Conservation (phyloP, 1,140 invertebrate genomes). For the Papilio xuthus region DNA sequence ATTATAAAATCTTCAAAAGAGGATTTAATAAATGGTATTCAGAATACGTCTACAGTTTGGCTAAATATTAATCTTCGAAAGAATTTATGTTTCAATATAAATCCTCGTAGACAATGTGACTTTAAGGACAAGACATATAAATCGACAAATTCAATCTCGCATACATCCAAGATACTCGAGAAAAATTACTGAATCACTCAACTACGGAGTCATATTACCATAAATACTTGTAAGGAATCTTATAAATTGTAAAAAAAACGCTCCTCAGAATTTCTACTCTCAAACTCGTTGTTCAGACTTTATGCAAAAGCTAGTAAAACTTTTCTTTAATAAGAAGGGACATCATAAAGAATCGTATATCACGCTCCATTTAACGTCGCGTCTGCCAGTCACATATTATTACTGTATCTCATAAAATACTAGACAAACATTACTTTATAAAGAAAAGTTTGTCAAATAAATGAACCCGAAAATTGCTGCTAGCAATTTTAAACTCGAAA, state of each 20-base stretch:
- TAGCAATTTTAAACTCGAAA: neutral
- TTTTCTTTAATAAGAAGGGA: conserved; percentile 34
- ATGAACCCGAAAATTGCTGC: conserved; percentile 1
- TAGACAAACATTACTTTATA: conserved; percentile 27
- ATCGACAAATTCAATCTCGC: conserved; percentile 9
- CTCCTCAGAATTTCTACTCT: conserved; percentile 4
- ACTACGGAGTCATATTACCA: conserved; percentile 20
- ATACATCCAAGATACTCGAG: neutral
- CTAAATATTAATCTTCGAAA: neutral
- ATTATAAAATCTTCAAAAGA: no score
- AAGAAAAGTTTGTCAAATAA: conserved; percentile 26
- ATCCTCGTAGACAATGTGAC: conserved; percentile 1
- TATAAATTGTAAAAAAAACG: neutral
- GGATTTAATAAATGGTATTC: no score
- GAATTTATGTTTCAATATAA: conserved; percentile 2
- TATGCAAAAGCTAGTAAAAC: conserved; percentile 30
- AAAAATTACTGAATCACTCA: conserved; percentile 27
- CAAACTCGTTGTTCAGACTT: conserved; percentile 9
- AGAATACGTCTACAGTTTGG: neutral
- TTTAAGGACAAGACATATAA: neutral
- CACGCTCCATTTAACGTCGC: conserved; percentile 38
- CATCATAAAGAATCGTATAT: conserved; percentile 34
- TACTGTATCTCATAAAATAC: conserved; percentile 29
- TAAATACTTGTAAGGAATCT: conserved; percentile 25
- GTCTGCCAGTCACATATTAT: conserved; percentile 30